Percentiles rank a stretch among this genome's conserved stretches.
Conservation (phyloP, 2,797 vertebrate species). For the Phalanger gymnotis region DNA sequence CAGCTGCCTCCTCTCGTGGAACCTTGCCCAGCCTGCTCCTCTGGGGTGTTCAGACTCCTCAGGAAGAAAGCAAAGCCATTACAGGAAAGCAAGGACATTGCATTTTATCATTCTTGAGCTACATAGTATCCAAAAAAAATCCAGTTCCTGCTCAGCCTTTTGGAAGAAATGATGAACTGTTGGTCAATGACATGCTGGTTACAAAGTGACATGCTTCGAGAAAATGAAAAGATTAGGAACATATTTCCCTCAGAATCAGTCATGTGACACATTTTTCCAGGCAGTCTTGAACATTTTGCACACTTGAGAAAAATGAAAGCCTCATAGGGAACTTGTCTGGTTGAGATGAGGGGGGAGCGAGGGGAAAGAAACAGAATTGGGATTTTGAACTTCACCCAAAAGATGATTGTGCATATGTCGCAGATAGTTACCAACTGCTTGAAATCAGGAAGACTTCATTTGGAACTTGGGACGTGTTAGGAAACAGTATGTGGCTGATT, state of each 20-base stretch:
- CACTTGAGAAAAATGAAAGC: slow-evolving; percentile 53
- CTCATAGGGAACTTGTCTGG: slow-evolving; percentile 21
- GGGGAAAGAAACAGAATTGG: background rate
- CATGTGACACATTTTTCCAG: background rate
- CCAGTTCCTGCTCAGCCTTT: slow-evolving; percentile 47
- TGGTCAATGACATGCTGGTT: background rate
- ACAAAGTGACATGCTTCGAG: slow-evolving; percentile 47
- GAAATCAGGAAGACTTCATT: slow-evolving; percentile 46
- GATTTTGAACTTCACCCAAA: slow-evolving; percentile 8
- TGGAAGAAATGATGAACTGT: slow-evolving; percentile 46
- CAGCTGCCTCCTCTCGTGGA: slow-evolving; percentile 37
- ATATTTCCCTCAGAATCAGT: slow-evolving; percentile 2
- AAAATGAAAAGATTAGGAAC: slow-evolving; percentile 17
- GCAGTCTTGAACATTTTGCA: slow-evolving; percentile 56
- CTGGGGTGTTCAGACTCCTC: slow-evolving; percentile 34
- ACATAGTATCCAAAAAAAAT: slow-evolving; percentile 53
- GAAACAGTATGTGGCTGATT: slow-evolving; percentile 54
- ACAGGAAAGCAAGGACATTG: slow-evolving; percentile 52
- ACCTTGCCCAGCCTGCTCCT: slow-evolving; percentile 51
- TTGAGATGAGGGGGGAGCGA: background rate
- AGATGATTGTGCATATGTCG: slow-evolving; percentile 37
- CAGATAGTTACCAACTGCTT: slow-evolving; percentile 37
- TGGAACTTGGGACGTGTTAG: slow-evolving; percentile 1
- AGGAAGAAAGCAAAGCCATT: slow-evolving; percentile 51
- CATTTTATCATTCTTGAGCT: slow-evolving; percentile 61